Evolutionary conservation across 2,888 invertebrate genomes (phyloP).

Genomic region (Oeneis ivallda): DNA sequence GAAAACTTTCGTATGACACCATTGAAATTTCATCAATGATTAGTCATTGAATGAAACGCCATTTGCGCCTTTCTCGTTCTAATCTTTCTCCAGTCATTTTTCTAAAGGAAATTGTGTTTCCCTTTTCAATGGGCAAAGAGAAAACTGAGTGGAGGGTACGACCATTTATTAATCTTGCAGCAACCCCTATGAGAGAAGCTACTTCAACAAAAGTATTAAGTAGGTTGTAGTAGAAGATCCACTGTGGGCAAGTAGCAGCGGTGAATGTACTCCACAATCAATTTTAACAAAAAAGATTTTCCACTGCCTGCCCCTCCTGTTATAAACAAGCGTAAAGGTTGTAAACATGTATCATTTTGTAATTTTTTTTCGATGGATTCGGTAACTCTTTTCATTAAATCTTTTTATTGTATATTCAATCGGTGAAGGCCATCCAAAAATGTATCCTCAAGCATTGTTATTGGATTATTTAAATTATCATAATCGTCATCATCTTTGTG

Average conservation of each 20-base stretch:
- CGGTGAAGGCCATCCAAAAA: too few species aligned
- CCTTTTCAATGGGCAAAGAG: not conserved
- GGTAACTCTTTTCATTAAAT: not conserved
- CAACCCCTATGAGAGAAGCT: not conserved
- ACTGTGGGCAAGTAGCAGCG: not conserved
- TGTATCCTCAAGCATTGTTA: not conserved
- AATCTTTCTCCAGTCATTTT: not conserved
- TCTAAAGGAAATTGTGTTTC: not conserved
- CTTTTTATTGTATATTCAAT: not conserved
- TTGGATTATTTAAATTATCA: not conserved
- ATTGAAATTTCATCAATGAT: not conserved
- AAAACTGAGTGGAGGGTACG: not conserved
- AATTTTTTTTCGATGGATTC: not conserved
- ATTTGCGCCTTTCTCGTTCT: not conserved
- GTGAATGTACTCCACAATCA: not conserved
- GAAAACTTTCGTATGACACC: conserved; percentile 40
- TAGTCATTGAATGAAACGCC: not conserved
- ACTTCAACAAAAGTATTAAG: not conserved
- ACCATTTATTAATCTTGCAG: not conserved
- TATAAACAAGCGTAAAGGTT: not conserved
- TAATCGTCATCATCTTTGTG: not conserved
- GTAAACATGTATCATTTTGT: not conserved
- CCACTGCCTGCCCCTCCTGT: not conserved
- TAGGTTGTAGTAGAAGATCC: not conserved
- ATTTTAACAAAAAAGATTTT: not conserved